Conservation (phyloP, 2,113 vertebrate genomes). For the Zosterops hypoxanthus region DNA sequence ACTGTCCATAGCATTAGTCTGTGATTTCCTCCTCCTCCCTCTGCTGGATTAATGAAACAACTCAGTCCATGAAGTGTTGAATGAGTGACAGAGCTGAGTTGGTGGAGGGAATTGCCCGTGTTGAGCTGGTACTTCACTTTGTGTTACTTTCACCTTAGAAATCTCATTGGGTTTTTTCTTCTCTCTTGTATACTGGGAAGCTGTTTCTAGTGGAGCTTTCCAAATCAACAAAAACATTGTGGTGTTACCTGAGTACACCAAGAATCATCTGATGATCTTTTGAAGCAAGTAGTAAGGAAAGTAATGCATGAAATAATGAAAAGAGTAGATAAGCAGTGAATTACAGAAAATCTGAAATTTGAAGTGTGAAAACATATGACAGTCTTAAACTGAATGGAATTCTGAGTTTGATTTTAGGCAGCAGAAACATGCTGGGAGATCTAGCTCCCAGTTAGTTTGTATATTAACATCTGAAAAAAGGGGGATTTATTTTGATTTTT, state of each 20-base stretch:
- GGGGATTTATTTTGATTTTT: neutral
- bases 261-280: neutral
- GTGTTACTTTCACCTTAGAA: neutral
- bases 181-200: neutral
- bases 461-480: neutral
- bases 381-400: neutral
- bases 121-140: neutral
- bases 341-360: neutral
- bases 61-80: neutral
- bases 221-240: neutral
- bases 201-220: neutral
- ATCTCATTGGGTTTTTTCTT: neutral
- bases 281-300: neutral
- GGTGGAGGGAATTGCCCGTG: neutral
- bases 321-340: neutral
- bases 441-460: neutral
- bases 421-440: neutral
- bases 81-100: neutral
- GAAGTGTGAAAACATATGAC: neutral
- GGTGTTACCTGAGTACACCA: neutral
- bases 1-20: neutral
- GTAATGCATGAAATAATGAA: neutral
- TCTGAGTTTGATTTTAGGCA: neutral
- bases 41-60: neutral
- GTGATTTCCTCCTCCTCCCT: neutral